Evolutionary conservation across 92 coral and sea anemone species (phyloP).

Genomic region (Phenganax stokvisi): DNA sequence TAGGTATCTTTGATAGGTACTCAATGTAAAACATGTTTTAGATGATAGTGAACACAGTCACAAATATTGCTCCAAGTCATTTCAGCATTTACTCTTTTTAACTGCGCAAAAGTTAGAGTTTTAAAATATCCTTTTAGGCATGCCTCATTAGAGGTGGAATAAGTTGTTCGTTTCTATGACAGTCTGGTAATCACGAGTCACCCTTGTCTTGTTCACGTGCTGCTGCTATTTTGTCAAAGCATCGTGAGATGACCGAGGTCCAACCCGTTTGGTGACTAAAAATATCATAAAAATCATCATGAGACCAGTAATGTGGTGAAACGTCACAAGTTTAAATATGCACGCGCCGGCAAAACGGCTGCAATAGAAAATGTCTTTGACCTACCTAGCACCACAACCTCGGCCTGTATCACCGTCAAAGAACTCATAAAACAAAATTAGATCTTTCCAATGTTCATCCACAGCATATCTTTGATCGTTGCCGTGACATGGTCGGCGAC

Average conservation of each 20-base stretch:
- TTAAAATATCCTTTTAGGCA: not conserved
- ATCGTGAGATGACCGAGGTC: conserved; percentile 83
- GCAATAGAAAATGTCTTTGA: not conserved
- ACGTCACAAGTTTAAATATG: no score
- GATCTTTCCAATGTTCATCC: conserved; percentile 79
- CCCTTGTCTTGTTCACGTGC: conserved; percentile 26
- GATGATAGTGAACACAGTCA: no score
- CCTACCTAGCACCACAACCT: conserved; percentile 93
- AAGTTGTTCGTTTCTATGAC: not conserved
- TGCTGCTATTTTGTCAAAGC: conserved; percentile 75
- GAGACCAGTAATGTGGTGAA: no score
- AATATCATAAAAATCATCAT: not conserved
- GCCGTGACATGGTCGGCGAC: conserved; percentile 94
- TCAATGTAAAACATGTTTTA: no score
- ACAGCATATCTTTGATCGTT: conserved; percentile 65
- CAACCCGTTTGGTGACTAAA: conserved; percentile 97
- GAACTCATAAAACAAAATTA: conserved; percentile 96
- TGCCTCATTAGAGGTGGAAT: not conserved
- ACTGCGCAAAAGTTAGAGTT: not conserved
- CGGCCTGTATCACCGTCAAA: conserved; percentile 93
- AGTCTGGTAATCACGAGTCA: not conserved
- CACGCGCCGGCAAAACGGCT: no score
- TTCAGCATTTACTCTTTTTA: no score
- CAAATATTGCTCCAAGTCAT: no score
- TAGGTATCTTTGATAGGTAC: no score